Base-by-base conservation (phyloP, 2,113 vertebrate species). In the Megalops atlanticus region DNA sequence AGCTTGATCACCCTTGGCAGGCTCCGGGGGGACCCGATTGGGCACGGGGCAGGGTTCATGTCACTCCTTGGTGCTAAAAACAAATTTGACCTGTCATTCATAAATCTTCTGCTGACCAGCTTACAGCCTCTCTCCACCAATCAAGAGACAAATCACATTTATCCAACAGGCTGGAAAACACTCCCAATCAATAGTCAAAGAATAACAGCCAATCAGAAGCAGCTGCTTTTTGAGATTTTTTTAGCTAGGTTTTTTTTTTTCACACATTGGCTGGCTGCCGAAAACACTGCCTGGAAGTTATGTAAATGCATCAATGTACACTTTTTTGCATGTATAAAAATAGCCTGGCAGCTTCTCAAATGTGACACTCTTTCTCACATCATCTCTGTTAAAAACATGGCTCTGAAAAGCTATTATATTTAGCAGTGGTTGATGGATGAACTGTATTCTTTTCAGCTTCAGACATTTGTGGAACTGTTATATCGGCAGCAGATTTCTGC, bases 351-450 rank as follows among this genome's bases (percentile, higher is more conserved):
- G 85, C 89, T 86, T 89, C 85, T 86, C 89, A 88, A 90, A 87
- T 91, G 89, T 88, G 91, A 91, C 91, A 89, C 87, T 88, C 89
- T 91, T 92, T 92, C 85, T 85, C 93, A 93, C 89, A 58, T 91
- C 83, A 85, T 86, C 91, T 93, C 92, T 92, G 90, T 90, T 89
- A 92, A 92, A 90, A 86, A 64, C 82, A 85, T 86, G 85, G 86
- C 91, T 92, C 90, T 92, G 89, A 94, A 92, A 90, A 88, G 80
- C 87, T 78, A 87, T 92, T 93, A 93, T 92, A 92, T 91, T 91
- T 93, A 92, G 91, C 89, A 74, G 41, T 80, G 69, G 89, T 88
- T 91, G 90, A 91, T 92, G 88, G 81, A 91, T 87, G 89, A 92
- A 91, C 89, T 84, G 74, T 87, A 86, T 91, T 91, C 85, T 88